A percentile compares a stretch with the other conserved stretches of the same genome.
Evolutionary conservation across 2,113 vertebrate genomes (phyloP).

Genomic region (Amazona guildingii): DNA sequence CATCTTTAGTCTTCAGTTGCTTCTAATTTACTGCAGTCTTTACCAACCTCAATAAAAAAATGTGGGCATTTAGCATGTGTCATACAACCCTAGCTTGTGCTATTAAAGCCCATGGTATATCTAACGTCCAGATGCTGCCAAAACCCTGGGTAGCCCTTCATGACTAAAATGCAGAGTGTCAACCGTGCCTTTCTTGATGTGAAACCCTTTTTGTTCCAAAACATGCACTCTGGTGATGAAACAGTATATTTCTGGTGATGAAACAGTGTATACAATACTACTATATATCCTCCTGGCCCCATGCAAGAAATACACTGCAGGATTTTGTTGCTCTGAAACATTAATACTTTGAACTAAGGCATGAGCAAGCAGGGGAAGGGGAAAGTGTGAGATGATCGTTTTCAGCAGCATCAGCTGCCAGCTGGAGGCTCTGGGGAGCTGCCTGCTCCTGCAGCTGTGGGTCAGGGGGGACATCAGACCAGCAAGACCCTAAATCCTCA

Average conservation of each 20-base stretch:
- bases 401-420: neutral
- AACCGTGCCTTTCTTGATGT: neutral
- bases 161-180: neutral
- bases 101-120: neutral
- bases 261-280: neutral
- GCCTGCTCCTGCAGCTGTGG: neutral
- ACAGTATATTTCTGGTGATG: neutral
- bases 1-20: neutral
- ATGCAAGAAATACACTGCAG: neutral
- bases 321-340: neutral
- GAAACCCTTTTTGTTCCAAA: neutral
- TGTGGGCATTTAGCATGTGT: neutral
- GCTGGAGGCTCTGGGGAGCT: neutral
- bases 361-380: neutral
- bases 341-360: neutral
- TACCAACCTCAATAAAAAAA: neutral
- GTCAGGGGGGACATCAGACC: fast-evolving
- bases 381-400: fast-evolving
- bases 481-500: neutral
- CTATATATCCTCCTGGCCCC: neutral
- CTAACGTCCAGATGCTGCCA: neutral
- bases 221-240: fast-evolving
- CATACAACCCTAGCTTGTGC: neutral
- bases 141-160: neutral
- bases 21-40: neutral